These are phyloP conservation scores for Leptopilina myrica DNA, from an alignment of 2,888 invertebrate genomes.

Conservation along the genomic window DNA sequence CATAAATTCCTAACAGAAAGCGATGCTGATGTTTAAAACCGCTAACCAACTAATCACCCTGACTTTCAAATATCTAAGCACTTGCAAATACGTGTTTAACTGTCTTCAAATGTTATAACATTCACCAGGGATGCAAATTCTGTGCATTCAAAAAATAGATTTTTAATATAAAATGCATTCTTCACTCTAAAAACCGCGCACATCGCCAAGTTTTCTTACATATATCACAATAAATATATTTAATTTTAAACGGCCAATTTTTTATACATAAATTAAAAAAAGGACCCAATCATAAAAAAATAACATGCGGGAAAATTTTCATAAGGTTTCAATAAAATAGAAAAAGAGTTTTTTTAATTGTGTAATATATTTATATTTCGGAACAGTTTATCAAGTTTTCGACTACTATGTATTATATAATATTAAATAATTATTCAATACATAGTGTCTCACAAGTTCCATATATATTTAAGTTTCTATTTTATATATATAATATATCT, in stretches of 20 bases:
- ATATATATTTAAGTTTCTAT: constrained; percentile 59
- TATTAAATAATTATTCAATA: too few species aligned
- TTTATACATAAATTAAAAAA: too few species aligned
- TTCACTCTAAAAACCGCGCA: not conserved
- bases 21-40: constrained; percentile 54
- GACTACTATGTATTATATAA: constrained; percentile 52
- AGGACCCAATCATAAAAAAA: too few species aligned
- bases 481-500: constrained; percentile 52
- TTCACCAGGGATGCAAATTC: constrained; percentile 30
- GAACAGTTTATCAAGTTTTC: constrained; percentile 65
- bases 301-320: not conserved
- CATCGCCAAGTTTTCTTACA: too few species aligned
- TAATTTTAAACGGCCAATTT: too few species aligned
- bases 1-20: constrained; percentile 56
- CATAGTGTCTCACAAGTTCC: constrained; percentile 49
- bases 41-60: constrained; percentile 51
- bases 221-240: too few species aligned
- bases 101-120: constrained; percentile 29
- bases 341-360: constrained; percentile 46
- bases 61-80: constrained; percentile 44
- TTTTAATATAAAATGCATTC: not conserved
- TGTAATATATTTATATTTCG: constrained; percentile 70
- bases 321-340: not conserved
- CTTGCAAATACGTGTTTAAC: constrained; percentile 41
- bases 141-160: not conserved